Evolutionary conservation across 2,888 invertebrate genomes (phyloP).

Genomic region (Idaea aversata): DNA sequence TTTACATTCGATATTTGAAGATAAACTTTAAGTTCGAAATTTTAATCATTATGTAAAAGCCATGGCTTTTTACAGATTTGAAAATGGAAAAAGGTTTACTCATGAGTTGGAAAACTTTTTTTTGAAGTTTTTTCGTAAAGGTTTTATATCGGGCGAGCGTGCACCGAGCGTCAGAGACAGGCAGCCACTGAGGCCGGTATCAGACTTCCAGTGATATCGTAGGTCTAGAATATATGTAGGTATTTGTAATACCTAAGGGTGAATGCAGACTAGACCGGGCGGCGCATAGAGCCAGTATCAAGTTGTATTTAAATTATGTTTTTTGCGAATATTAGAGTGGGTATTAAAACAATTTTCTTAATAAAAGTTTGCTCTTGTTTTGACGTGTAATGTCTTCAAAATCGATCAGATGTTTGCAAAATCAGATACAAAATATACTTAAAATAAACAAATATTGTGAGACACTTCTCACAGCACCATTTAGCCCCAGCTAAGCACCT

Average conservation of each 20-base stretch:
- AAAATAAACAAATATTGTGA: no score
- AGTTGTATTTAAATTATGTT: no score
- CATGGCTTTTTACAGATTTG: conserved; percentile 6
- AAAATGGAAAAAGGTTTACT: conserved; percentile 6
- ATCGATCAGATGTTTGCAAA: no score
- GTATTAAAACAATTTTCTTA: no score
- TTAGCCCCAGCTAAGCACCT: no score
- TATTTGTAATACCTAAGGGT: conserved; percentile 36
- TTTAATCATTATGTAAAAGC: background rate
- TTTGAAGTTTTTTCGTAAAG: conserved; percentile 23
- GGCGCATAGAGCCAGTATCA: no score
- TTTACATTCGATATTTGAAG: background rate
- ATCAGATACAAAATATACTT: no score
- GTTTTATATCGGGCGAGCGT: conserved; percentile 38
- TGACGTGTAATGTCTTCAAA: no score
- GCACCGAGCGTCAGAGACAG: conserved; percentile 56
- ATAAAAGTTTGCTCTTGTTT: no score
- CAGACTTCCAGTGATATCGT: conserved; percentile 47
- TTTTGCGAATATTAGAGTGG: no score
- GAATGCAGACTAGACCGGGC: background rate
- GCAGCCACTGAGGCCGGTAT: conserved; percentile 44
- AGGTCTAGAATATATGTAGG: conserved; percentile 67
- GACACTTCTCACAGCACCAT: no score
- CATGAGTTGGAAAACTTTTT: conserved; percentile 14
- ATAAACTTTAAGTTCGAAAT: background rate